A percentile compares a stretch with the other conserved stretches of the same genome.
These are phyloP conservation scores for Lampropteryx suffumata DNA, from an alignment of 2,888 invertebrate species.

Conservation along the genomic window DNA sequence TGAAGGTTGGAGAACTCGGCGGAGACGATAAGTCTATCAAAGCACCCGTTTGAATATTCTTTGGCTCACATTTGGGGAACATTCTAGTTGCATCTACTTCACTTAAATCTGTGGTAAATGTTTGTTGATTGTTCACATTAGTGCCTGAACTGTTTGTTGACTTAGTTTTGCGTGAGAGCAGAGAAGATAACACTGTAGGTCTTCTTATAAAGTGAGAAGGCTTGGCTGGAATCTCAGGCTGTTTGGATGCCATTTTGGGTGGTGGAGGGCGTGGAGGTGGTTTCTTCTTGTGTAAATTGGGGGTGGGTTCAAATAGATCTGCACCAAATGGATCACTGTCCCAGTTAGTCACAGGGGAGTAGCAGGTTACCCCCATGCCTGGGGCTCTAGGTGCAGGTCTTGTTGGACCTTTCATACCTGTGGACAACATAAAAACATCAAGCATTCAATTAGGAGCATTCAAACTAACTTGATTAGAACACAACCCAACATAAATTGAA, in stretches of 20 bases:
- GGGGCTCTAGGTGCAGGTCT: constrained; percentile 83
- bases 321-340: constrained; percentile 76
- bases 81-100: constrained; percentile 65
- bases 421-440: constrained; percentile 27
- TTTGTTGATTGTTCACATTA: constrained; percentile 43
- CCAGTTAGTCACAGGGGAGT: constrained; percentile 83
- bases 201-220: constrained; percentile 79
- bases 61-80: constrained; percentile 75
- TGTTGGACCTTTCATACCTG: constrained; percentile 85
- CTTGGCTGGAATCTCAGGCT: constrained; percentile 70
- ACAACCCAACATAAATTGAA: constrained; percentile 4
- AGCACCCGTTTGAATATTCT: constrained; percentile 77
- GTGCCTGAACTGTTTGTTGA: constrained; percentile 40
- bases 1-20: constrained; percentile 89
- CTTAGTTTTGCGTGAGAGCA: constrained; percentile 68
- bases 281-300: constrained; percentile 84
- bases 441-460: background rate
- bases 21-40: constrained; percentile 88
- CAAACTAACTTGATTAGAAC: background rate
- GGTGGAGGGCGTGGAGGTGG: constrained; percentile 89
- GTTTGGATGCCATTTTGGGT: constrained; percentile 77
- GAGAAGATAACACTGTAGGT: constrained; percentile 71
- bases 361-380: constrained; percentile 56
- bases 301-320: constrained; percentile 75
- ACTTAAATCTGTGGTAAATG: constrained; percentile 48